Evolutionary conservation across 92 coral and sea anemone species (phyloP), one percentile per base, ranked within the genome.

Genomic region (Palythoa grandis): DNA sequence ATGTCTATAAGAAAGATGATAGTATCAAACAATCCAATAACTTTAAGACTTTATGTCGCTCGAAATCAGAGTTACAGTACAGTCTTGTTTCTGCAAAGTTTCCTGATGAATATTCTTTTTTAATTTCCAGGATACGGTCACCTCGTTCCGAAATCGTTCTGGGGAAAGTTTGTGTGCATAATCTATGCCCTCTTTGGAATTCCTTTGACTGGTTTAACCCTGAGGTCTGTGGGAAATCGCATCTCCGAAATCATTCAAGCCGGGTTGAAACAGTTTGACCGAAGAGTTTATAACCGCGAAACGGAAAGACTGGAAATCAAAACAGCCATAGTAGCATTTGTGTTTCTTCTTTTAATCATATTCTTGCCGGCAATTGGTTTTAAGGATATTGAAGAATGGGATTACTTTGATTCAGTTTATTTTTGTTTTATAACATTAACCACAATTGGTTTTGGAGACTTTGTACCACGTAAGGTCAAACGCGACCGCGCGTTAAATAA

Each of bases 401-500:
- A 39, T 0, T 97, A 97, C 73, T 74, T 87, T 13, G 98, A 92
- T 15, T 88, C 98, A 3, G 97, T 97, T 2, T 97, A 97, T 25
- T 97, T 95, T 78, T 97, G 99, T 65, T 97, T 97, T 74, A 78
- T 97, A 16, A 97, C 99, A 2, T 91, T 97, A 15, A 88, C 97
- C 5, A 97, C 99, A 1, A 95, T 97, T 13, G 99, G 99, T 3
- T 97, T 97, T 65, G 99, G 99, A 16, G 99, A 97, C 77, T 94
- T 95, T 87, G 99, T 97, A 20, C 97, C 99, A 0, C 90, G 69
- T 0, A 76, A 47, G 1, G 61, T 78, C 5, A 90, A 90, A 61
- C 76, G 72, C 8, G 68, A 58, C 15, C 39, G 72, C 47, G 77
- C 52, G 9, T 0, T 3, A 1, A 2, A 53, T 0, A 16, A 65